Base-by-base conservation (phyloP, 2,888 invertebrate species). In the Branchipolynoe longqiensis region DNA sequence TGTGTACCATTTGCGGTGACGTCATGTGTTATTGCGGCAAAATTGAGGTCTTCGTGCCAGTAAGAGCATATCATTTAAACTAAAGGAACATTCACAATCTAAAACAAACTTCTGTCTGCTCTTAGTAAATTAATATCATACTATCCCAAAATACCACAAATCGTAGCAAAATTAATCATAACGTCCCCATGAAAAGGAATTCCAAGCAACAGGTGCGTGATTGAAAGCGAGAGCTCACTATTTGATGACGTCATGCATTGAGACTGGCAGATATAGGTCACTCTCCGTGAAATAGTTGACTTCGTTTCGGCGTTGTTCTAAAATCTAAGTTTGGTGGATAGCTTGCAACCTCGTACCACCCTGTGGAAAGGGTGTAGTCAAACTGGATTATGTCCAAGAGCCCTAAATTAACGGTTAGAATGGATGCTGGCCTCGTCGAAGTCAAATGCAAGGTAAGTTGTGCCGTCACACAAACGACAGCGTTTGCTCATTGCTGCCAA, bases 341-440 rank as follows among this genome's bases (percentile, higher is more conserved):
- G 33, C 48, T 78, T 78, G 38, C 28, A n/a, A 41, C 78, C 48
- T 78, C 18, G 14, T 54, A 12, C 48, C 41, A 18, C 78, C 78
- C 48, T 78, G 48, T 41, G 25, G 28, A n/a, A 78, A 54, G 78
- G 78, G 78, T 54, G 25, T 14, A 54, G 54, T 78, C 78, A 54
- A 78, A 78, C 54, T 54, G 78, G 78, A 78, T 78, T 78, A 78
- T 78, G 78, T 78, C 78, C 41, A 78, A 78, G 54, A 78, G 28
- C 54, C 48, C 54, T 4, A 78, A 78, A 28, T 12, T 78, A 48
- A 6, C 18, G 78, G 78, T 48, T 48, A 78, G 54, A 18, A 78
- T 54, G 78, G 48, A 41, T 28, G 28, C 54, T 48, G 78, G 78
- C 78, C 78, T 78, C 31, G 78, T 78, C n/a, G 78, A 78, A 78